Evolutionary conservation across 1,140 invertebrate genomes (phyloP), one percentile per base, ranked within the genome.

Genomic region (Meloidogyne chitwoodi): DNA sequence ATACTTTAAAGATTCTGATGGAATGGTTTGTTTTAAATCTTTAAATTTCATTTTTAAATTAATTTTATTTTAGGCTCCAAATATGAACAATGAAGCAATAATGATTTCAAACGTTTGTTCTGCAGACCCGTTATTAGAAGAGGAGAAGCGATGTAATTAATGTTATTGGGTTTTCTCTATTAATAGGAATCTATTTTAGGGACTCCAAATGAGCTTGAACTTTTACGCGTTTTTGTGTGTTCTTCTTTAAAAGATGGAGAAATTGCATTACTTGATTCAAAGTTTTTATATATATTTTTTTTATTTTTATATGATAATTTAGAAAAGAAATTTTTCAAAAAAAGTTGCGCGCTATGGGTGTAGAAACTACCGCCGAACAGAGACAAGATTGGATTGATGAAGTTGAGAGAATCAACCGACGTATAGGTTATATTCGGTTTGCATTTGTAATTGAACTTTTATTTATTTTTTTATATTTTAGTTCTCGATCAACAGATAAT

Each of bases 1-100:
- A 14, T 78, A 78, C 34, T 78, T 78, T 66, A 78, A 78, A 61
- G 77, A 78, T 80, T 44, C 68, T 2, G 66, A 56, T 44, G 77
- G 77, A 80, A 80, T 78, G 77, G 77, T 78, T n/a, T 12, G 29
- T 66, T 24, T 6, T 2, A 12, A 26, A 38, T 77, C 27, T 27
- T 65, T 31, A 76, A 48, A 67, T 29, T 27, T 38, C 10, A 38
- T 10, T 38, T 38, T 10, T 10, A 10, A 38, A 38, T 38, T 0
- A 38, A 38, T 38, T 62, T 22, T 64, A 22, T 19, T 19, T n/a
- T 31, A 77, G 74, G 67, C 56, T n/a, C 77, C 77, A 5, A 27
- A 62, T 62, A 41, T 44, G 48, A 78, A 78, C 41, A 24, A 16
- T 22, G 77, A 78, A 6, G 16, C 78, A 3, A 5, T 79, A 61